phyloP scores from a whole-genome alignment of 2,888 invertebrate species.

The Tricholauxania praeusta region DNA sequence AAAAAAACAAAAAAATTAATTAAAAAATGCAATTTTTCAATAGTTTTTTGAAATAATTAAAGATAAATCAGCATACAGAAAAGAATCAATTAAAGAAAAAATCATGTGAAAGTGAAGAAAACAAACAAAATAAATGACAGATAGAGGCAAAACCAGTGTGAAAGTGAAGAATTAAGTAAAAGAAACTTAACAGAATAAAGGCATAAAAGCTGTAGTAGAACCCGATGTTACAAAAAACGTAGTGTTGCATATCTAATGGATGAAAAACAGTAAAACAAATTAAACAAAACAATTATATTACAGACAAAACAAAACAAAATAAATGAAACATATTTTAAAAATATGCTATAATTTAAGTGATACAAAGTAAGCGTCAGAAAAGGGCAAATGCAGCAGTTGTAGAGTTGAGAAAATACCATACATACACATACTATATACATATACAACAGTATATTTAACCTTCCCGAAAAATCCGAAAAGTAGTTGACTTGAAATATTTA shows the following conservation, averaged over 20 bases:
- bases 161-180: too few relatives aligned
- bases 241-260: conserved; percentile 31
- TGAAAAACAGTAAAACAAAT: conserved; percentile 30
- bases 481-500: conserved; percentile 12
- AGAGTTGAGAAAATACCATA: conserved; percentile 18
- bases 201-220: conserved; percentile 16
- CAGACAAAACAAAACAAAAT: not conserved
- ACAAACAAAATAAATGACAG: not conserved
- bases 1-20: conserved; percentile 39
- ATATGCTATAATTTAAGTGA: conserved; percentile 6
- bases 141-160: not conserved
- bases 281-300: conserved; percentile 3
- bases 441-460: conserved; percentile 54
- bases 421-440: conserved; percentile 14
- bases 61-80: conserved; percentile 24
- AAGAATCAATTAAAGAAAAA: conserved; percentile 26
- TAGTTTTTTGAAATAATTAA: conserved; percentile 34
- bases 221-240: conserved; percentile 27
- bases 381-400: not conserved
- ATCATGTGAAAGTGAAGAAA: conserved; percentile 20
- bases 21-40: conserved; percentile 42
- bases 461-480: conserved; percentile 59
- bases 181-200: not conserved
- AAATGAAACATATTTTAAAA: not conserved
- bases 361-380: conserved; percentile 10